Evolutionary conservation across 1,140 invertebrate genomes (phyloP).

Genomic region (Drosophila pallidifrons): DNA sequence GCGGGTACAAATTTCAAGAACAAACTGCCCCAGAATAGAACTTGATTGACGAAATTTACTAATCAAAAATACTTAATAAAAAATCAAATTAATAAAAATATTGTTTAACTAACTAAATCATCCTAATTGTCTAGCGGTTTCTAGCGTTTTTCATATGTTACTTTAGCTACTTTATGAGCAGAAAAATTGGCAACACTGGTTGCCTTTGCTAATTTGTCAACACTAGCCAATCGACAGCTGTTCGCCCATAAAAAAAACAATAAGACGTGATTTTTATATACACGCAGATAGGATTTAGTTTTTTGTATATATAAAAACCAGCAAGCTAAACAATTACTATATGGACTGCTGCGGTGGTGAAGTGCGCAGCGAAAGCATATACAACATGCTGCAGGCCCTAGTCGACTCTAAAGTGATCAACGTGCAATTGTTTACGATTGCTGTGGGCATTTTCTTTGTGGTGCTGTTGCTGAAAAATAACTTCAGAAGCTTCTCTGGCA

Average conservation of each 20-base stretch:
- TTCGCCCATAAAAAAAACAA: constrained; percentile 55
- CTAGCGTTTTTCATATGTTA: no score
- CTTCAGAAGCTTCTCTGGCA: constrained; percentile 77
- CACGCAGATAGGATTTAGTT: constrained; percentile 28
- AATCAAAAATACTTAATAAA: no score
- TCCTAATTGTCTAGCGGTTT: no score
- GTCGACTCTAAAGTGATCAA: constrained; percentile 81
- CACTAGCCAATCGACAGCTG: constrained; percentile 47
- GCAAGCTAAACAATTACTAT: constrained; percentile 45
- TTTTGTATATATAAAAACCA: constrained; percentile 34
- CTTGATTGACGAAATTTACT: no score
- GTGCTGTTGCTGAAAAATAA: constrained; percentile 78
- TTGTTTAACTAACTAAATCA: no score
- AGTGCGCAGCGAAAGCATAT: constrained; percentile 75
- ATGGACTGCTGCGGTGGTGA: constrained; percentile 82
- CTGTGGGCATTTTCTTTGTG: constrained; percentile 81
- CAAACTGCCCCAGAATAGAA: no score
- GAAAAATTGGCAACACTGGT: no score
- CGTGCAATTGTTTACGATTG: constrained; percentile 78
- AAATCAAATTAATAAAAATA: no score
- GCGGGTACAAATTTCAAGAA: no score
- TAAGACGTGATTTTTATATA: constrained; percentile 30
- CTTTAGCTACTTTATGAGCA: no score
- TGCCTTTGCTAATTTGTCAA: not conserved
- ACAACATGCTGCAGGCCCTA: constrained; percentile 77